Conservation (phyloP, 2,113 vertebrate genomes). For the Pomatostomus ruficeps region DNA sequence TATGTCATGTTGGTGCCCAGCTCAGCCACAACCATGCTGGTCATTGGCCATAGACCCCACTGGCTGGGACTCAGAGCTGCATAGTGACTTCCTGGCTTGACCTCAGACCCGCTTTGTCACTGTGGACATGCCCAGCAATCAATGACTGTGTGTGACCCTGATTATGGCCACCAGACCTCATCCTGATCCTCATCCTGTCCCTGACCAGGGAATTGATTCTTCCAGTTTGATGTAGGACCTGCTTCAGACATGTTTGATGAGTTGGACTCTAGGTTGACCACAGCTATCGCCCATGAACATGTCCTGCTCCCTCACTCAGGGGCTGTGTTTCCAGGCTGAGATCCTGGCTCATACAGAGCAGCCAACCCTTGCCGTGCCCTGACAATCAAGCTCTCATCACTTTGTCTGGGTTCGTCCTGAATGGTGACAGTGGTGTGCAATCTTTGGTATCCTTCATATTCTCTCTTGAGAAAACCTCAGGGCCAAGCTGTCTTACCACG, state of each 20-base stretch:
- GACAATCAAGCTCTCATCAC: background rate
- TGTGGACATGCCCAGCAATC: background rate
- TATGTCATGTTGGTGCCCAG: background rate
- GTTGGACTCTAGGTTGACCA: background rate
- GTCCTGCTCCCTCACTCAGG: background rate
- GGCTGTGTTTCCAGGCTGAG: background rate
- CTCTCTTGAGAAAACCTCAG: background rate
- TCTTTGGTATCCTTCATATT: background rate
- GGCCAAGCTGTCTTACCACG: background rate
- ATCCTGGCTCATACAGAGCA: background rate
- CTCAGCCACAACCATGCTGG: background rate
- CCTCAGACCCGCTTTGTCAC: background rate
- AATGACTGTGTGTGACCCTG: background rate
- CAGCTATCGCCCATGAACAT: background rate
- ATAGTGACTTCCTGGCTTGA: background rate
- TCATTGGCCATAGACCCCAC: background rate
- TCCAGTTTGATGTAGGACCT: background rate
- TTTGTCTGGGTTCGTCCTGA: background rate
- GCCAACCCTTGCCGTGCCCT: background rate
- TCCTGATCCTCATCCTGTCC: background rate
- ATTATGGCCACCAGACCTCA: background rate
- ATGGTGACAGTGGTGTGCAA: accelerated
- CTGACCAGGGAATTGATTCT: background rate
- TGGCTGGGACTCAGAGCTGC: background rate
- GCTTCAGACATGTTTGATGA: background rate